Evolutionary conservation across 1,140 invertebrate genomes (phyloP).

Genomic region (Achatina immaculata): DNA sequence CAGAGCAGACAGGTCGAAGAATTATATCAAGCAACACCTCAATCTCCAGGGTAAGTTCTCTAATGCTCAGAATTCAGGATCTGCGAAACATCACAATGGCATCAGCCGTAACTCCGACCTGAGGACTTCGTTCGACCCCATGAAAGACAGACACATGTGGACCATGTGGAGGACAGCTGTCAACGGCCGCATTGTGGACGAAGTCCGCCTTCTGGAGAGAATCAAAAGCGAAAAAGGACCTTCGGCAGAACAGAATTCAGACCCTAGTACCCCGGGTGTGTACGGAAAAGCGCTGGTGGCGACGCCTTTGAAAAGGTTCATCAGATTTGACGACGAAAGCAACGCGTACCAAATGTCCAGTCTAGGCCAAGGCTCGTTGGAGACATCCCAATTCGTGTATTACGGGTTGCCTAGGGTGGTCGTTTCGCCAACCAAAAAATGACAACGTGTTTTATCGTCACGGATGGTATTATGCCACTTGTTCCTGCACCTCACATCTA

Average conservation of each 20-base stretch:
- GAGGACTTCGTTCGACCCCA: conserved; percentile 46
- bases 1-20: neutral
- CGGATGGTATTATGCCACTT: neutral
- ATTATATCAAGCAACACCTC: conserved; percentile 3
- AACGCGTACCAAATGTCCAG: conserved; percentile 31
- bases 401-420: conserved; percentile 45
- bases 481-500: neutral
- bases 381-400: conserved; percentile 42
- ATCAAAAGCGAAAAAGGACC: neutral
- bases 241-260: no score
- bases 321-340: conserved; percentile 34
- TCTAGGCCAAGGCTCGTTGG: conserved; percentile 24
- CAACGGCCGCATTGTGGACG: conserved; percentile 47
- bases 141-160: conserved; percentile 50
- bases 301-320: conserved; percentile 42
- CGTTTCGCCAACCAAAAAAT: neutral
- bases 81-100: neutral
- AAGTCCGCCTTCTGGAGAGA: conserved; percentile 26
- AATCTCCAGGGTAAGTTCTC: neutral
- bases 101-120: conserved; percentile 11
- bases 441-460: no score
- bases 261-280: neutral
- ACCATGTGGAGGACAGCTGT: conserved; percentile 51
- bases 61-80: neutral
- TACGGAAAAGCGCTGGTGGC: conserved; percentile 40